Evolutionary conservation across 2,888 invertebrate species (phyloP).

Genomic region (Diplolepis rosae): DNA sequence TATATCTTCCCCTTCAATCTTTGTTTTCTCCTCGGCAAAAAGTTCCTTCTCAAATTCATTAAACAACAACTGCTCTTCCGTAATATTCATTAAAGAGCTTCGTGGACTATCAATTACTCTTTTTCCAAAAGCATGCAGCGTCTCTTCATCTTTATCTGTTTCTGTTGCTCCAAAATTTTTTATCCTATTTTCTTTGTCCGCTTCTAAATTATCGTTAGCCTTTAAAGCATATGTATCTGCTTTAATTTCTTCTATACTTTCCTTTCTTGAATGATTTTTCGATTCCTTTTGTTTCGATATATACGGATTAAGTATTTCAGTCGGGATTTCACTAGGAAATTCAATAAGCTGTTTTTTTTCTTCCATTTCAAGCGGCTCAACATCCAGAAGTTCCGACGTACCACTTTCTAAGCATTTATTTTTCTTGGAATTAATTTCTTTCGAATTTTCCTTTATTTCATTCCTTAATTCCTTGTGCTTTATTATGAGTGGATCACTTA

Average conservation of each 20-base stretch:
- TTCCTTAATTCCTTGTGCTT: no score
- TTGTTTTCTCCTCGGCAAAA: neutral
- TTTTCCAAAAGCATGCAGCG: neutral
- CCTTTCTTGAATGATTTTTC: no score
- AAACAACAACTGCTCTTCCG: slow-evolving; percentile 12
- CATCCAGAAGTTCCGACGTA: neutral
- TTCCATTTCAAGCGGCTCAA: neutral
- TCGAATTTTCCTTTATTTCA: no score
- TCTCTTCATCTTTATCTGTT: neutral
- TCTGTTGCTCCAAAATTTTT: neutral
- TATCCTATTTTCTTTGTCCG: neutral
- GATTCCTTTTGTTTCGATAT: no score
- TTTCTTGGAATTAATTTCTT: no score
- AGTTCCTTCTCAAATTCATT: slow-evolving; percentile 1
- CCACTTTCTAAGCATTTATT: no score
- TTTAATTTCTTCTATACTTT: neutral
- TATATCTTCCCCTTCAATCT: neutral
- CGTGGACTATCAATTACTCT: neutral
- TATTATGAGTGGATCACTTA: no score
- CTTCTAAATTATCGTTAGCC: neutral
- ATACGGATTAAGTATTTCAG: neutral
- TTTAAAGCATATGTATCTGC: neutral
- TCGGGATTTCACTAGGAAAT: neutral
- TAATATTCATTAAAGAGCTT: neutral
- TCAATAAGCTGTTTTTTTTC: neutral